A percentile compares a stretch with the other conserved stretches of the same genome.
These are phyloP conservation scores for Diachasmimorpha longicaudata DNA, from an alignment of 1,140 invertebrate genomes.

Conservation along the genomic window DNA sequence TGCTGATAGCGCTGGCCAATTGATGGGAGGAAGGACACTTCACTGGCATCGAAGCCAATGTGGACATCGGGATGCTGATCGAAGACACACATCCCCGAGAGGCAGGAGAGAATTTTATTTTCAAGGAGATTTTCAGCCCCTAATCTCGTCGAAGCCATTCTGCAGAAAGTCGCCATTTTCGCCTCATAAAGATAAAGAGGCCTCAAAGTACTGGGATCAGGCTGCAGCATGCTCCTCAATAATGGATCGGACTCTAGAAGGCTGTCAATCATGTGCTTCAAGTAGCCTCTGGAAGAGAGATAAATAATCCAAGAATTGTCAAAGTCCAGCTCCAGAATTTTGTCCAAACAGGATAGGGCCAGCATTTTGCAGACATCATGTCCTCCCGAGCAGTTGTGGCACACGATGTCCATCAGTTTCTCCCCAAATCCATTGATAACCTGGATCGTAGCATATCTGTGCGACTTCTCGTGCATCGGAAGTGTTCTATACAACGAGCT, in stretches of 20 bases:
- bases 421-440: conserved; percentile 78
- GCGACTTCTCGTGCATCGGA: conserved; percentile 58
- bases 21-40: conserved; percentile 67
- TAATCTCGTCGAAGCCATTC: conserved; percentile 72
- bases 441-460: conserved; percentile 55
- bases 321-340: conserved; percentile 77
- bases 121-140: conserved; percentile 81
- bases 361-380: conserved; percentile 91
- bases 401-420: conserved; percentile 81
- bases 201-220: conserved; percentile 73
- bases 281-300: conserved; percentile 79
- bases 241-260: conserved; percentile 77
- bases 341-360: conserved; percentile 80
- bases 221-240: conserved; percentile 73
- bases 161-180: conserved; percentile 81
- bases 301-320: conserved; percentile 77
- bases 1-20: conserved; percentile 76
- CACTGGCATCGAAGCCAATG: conserved; percentile 51
- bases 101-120: conserved; percentile 74
- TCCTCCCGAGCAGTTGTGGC: conserved; percentile 84
- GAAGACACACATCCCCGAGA: conserved; percentile 81
- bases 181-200: conserved; percentile 87
- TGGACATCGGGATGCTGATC: conserved; percentile 77
- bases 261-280: conserved; percentile 84
- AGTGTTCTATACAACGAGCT: conserved; percentile 58